These are phyloP conservation scores for Plagodis dolabraria DNA, from an alignment of 2,888 invertebrate genomes.

Conservation along the genomic window DNA sequence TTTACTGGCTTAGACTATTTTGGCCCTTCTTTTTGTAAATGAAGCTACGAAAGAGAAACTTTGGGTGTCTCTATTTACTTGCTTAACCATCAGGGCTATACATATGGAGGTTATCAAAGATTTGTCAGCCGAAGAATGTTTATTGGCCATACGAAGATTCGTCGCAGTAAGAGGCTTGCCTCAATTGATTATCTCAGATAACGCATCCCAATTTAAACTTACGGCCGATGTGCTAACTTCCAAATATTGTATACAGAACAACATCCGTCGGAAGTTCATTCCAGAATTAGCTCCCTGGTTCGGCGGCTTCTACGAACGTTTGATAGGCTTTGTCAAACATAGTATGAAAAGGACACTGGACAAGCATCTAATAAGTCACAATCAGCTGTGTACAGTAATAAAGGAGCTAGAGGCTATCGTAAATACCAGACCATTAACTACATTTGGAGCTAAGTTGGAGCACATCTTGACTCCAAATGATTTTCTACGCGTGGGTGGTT, in stretches of 20 bases:
- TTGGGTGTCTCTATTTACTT: not conserved
- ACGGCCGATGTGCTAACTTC: not conserved
- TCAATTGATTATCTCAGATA: not conserved
- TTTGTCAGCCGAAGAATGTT: not conserved
- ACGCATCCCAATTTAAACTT: not conserved
- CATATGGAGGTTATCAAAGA: not conserved
- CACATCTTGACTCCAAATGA: not conserved
- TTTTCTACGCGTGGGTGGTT: not conserved
- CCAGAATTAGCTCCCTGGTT: not conserved
- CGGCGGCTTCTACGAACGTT: not conserved
- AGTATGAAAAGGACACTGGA: not conserved
- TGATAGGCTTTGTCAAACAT: not conserved
- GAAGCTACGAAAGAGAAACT: not conserved
- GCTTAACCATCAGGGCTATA: not conserved
- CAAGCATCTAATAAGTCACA: not conserved
- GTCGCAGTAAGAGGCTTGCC: not conserved
- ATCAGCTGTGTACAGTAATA: slow-evolving; percentile 9
- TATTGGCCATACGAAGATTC: not conserved
- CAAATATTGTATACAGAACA: not conserved
- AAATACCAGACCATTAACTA: not conserved
- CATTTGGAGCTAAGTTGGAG: not conserved
- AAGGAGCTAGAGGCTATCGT: not conserved
- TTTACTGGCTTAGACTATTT: not conserved
- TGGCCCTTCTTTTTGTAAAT: not conserved
- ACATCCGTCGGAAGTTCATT: not conserved